Percentiles rank a stretch among this genome's conserved stretches.
phyloP scores from a whole-genome alignment of 2,113 vertebrate genomes.

The Ondatra zibethicus region DNA sequence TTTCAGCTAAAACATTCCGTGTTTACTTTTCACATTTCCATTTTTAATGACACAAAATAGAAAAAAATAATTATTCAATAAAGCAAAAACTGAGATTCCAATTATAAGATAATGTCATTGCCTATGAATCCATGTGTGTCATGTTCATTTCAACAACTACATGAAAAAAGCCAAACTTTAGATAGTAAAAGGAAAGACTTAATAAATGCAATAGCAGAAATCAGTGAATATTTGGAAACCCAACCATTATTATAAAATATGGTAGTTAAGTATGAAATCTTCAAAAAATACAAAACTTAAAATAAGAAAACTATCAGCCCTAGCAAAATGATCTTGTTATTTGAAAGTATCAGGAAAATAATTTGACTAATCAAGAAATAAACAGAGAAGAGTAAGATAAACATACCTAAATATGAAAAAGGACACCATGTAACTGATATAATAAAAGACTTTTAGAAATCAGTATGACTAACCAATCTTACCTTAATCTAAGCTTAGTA shows the following conservation, averaged over 20 bases:
- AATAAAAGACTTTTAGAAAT: neutral
- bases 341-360: neutral
- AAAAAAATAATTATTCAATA: neutral
- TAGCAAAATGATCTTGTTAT: neutral
- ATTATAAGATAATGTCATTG: neutral
- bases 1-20: neutral
- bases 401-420: neutral
- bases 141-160: neutral
- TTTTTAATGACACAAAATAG: neutral
- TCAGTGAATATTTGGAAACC: neutral
- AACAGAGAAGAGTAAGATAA: neutral
- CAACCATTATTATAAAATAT: neutral
- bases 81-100: neutral
- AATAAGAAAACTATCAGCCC: neutral
- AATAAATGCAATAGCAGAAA: neutral
- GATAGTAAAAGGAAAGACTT: neutral
- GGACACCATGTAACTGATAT: neutral
- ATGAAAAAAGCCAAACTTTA: neutral
- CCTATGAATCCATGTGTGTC: neutral
- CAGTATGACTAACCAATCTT: neutral
- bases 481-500: neutral
- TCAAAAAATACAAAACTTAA: neutral
- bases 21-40: neutral
- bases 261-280: neutral
- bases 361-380: neutral